Percentiles rank a stretch among this genome's conserved stretches.
Evolutionary conservation across 2,797 vertebrate genomes (phyloP).

Genomic region (Kryptopterus vitreolus): DNA sequence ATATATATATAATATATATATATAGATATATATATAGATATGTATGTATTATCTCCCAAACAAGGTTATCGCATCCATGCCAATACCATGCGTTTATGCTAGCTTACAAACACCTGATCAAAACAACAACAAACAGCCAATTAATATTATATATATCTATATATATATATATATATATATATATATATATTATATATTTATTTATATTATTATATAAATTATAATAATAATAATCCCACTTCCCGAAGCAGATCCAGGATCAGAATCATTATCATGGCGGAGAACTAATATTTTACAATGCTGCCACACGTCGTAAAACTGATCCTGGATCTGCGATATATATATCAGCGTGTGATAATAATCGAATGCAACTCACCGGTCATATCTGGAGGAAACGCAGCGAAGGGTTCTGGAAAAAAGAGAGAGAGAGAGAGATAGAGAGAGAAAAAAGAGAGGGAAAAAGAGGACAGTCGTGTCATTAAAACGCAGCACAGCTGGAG

Average conservation of each 20-base stretch:
- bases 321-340: constrained; percentile 38
- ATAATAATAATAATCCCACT: too few species aligned
- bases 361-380: constrained; percentile 71
- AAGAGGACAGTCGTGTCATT: neutral
- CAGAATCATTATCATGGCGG: constrained; percentile 31
- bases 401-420: constrained; percentile 82
- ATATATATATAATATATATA: too few species aligned
- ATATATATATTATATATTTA: too few species aligned
- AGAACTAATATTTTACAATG: constrained; percentile 13
- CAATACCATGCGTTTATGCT: constrained; percentile 11
- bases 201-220: too few species aligned
- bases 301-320: constrained; percentile 8
- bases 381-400: constrained; percentile 86
- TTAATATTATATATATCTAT: too few species aligned
- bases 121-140: constrained; percentile 25
- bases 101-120: neutral
- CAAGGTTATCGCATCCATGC: constrained; percentile 4
- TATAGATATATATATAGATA: too few species aligned
- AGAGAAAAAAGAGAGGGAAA: neutral
- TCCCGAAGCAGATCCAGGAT: constrained; percentile 38
- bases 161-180: too few species aligned
- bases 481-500: neutral
- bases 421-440: constrained; percentile 32
- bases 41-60: too few species aligned
- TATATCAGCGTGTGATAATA: constrained; percentile 43